These are phyloP conservation scores for Formica selysi DNA, from an alignment of 1,140 invertebrate genomes.

Conservation along the genomic window DNA sequence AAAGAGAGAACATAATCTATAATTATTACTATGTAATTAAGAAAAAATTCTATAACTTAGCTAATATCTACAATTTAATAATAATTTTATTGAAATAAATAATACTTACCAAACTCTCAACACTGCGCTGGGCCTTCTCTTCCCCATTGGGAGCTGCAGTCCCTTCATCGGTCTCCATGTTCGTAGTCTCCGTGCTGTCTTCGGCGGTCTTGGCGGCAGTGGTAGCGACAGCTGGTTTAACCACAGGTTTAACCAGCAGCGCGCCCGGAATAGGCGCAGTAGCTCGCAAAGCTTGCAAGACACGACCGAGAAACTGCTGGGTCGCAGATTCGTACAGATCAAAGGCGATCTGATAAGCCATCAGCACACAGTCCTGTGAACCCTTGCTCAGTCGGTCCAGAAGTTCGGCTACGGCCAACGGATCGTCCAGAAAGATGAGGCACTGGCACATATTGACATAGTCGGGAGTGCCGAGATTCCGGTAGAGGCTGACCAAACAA, in stretches of 20 bases:
- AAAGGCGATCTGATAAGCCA: slow-evolving; percentile 99
- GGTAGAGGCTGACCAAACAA: slow-evolving; percentile 96
- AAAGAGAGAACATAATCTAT: no score
- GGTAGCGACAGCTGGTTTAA: slow-evolving; percentile 88
- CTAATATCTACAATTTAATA: not conserved
- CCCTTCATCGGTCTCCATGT: slow-evolving; percentile 73
- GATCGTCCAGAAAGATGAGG: slow-evolving; percentile 98
- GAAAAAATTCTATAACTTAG: no score
- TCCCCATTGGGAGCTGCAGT: slow-evolving; percentile 76
- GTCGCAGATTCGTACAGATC: slow-evolving; percentile 99
- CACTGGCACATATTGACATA: slow-evolving; percentile 99
- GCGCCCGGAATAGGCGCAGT: slow-evolving; percentile 95
- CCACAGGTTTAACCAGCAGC: slow-evolving; percentile 89
- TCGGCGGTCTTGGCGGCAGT: slow-evolving; percentile 54
- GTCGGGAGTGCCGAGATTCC: slow-evolving; percentile 94
- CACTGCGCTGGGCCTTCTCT: slow-evolving; percentile 83
- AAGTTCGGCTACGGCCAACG: slow-evolving; percentile 95
- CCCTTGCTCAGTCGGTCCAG: slow-evolving; percentile 95
- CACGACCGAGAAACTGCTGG: slow-evolving; percentile 97
- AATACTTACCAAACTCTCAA: slow-evolving; percentile 85
- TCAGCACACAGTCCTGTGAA: slow-evolving; percentile 91
- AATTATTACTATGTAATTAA: no score
- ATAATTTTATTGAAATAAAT: slow-evolving; percentile 12
- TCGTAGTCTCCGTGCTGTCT: slow-evolving; percentile 59
- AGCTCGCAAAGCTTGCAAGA: slow-evolving; percentile 93